A percentile compares a stretch with the other conserved stretches of the same genome.
Evolutionary conservation across 2,113 vertebrate species (phyloP).

Genomic region (Crotalus viridis): DNA sequence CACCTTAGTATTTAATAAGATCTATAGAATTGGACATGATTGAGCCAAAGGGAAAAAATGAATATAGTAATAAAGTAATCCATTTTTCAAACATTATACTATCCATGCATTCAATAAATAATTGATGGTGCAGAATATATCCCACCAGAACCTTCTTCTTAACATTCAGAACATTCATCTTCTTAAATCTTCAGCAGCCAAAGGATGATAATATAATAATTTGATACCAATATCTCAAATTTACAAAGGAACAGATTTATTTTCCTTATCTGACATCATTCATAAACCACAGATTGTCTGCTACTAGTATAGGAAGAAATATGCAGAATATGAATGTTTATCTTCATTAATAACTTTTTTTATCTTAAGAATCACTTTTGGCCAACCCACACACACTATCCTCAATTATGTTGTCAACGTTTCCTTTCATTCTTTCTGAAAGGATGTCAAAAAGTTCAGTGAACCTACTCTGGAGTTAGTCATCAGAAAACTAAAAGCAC

Average conservation of each 20-base stretch:
- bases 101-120: neutral
- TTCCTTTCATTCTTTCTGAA: constrained; percentile 11
- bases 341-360: neutral
- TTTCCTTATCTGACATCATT: neutral
- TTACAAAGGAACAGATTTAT: neutral
- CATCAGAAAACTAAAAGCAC: neutral
- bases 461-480: constrained; percentile 10
- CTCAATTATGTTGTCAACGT: neutral
- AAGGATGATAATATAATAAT: neutral
- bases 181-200: neutral
- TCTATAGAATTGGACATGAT: neutral
- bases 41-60: neutral
- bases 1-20: neutral
- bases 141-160: neutral
- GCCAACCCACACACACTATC: neutral
- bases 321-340: neutral
- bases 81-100: neutral
- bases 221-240: neutral
- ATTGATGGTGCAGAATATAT: neutral
- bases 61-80: neutral
- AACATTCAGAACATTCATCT: neutral
- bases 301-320: neutral
- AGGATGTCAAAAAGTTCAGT: constrained; percentile 11
- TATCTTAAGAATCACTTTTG: neutral
- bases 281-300: neutral